Evolutionary conservation across 2,113 vertebrate genomes (phyloP).

Genomic region (Chrysemys picta): DNA sequence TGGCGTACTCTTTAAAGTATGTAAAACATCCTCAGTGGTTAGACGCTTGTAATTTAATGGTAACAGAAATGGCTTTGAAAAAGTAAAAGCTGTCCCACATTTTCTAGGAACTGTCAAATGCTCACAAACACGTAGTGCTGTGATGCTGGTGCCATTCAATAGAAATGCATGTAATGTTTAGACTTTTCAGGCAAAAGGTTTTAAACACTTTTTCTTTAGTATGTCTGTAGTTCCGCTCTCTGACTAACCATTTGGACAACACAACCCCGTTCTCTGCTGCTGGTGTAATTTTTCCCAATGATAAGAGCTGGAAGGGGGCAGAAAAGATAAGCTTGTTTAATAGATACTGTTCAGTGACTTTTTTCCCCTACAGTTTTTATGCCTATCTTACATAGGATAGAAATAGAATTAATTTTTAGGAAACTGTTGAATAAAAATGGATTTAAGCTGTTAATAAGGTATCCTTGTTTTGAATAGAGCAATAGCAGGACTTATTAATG

Average conservation of each 20-base stretch:
- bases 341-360: neutral
- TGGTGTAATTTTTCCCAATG: neutral
- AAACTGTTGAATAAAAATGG: neutral
- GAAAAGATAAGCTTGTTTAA: neutral
- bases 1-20: neutral
- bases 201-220: neutral
- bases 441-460: neutral
- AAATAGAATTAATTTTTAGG: neutral
- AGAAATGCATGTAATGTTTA: neutral
- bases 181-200: neutral
- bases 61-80: neutral
- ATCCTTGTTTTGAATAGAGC: neutral
- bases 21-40: neutral
- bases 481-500: neutral
- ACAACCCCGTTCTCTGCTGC: neutral
- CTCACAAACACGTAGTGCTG: fast-evolving
- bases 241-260: neutral
- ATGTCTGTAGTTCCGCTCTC: neutral
- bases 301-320: neutral
- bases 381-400: neutral
- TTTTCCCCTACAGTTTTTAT: neutral
- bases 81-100: neutral
- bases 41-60: neutral
- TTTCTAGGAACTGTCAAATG: neutral
- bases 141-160: neutral